Conservation (phyloP, 2,888 invertebrate species). For the Aethes cnicana region DNA sequence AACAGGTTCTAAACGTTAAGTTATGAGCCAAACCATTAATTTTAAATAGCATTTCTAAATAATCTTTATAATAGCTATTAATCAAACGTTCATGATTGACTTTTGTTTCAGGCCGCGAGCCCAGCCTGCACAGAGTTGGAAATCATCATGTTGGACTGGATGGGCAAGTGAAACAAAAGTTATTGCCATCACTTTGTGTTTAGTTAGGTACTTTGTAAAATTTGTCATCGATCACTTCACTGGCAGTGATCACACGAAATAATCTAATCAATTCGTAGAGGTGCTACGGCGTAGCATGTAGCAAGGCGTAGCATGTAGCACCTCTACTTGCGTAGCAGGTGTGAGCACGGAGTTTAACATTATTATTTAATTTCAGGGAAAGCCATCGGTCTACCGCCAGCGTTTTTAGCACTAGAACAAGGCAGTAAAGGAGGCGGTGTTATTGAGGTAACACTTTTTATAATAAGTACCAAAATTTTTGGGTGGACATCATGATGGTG, state of each 20-base stretch:
- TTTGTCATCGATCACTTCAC: too few relatives aligned
- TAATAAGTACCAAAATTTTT: too few relatives aligned
- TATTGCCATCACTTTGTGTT: too few relatives aligned
- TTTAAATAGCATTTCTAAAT: too few relatives aligned
- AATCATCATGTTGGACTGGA: slow-evolving; percentile 97
- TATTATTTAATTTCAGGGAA: slow-evolving; percentile 81
- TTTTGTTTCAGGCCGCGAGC: slow-evolving; percentile 92
- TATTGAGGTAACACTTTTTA: slow-evolving; percentile 87
- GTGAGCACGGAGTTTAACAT: slow-evolving; percentile 3
- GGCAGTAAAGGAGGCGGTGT: slow-evolving; percentile 96
- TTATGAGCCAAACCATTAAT: too few relatives aligned
- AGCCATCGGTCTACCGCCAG: slow-evolving; percentile 95
- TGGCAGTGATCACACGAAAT: too few relatives aligned
- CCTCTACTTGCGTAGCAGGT: slow-evolving; percentile 13
- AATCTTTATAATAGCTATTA: too few relatives aligned
- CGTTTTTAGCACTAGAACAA: slow-evolving; percentile 91
- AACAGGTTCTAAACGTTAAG: too few relatives aligned
- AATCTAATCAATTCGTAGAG: too few relatives aligned
- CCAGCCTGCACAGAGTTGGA: slow-evolving; percentile 98
- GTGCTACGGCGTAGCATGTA: slow-evolving; percentile 8
- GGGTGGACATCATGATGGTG: too few relatives aligned
- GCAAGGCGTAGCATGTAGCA: too few relatives aligned
- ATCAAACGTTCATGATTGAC: slow-evolving; percentile 12
- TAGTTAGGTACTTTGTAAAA: too few relatives aligned
- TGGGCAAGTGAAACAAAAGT: slow-evolving; percentile 88